Evolutionary conservation across 1,140 invertebrate species (phyloP).

Genomic region (Ceratina japonica): DNA sequence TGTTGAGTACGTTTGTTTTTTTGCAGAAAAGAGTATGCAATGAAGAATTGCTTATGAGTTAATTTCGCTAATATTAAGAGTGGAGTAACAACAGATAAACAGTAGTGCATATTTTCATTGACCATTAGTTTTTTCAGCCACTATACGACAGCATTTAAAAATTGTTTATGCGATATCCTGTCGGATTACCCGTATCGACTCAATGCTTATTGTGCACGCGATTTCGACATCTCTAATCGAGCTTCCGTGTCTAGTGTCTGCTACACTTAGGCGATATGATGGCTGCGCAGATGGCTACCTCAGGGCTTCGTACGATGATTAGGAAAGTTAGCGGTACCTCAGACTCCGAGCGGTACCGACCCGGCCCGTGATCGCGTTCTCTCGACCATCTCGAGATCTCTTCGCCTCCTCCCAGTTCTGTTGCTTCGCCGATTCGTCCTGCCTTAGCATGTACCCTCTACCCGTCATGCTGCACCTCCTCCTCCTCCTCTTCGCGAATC

Average conservation of each 20-base stretch:
- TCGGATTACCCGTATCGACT: neutral
- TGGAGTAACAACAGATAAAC: no score
- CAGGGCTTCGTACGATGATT: slow-evolving; percentile 68
- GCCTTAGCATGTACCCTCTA: neutral
- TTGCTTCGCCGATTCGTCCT: slow-evolving; percentile 2
- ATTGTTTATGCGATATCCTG: no score
- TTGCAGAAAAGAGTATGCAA: no score
- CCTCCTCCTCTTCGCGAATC: neutral
- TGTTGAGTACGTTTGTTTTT: no score
- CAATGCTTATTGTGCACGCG: slow-evolving; percentile 57
- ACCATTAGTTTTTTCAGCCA: no score
- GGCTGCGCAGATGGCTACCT: slow-evolving; percentile 64
- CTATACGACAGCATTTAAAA: no score
- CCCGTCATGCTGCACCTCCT: neutral
- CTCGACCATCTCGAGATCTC: slow-evolving; percentile 55
- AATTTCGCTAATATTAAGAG: no score
- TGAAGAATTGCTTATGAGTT: no score
- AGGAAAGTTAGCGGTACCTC: slow-evolving; percentile 67
- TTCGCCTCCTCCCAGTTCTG: neutral
- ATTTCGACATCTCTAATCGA: slow-evolving; percentile 70
- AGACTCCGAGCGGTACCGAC: slow-evolving; percentile 55
- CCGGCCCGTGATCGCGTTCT: slow-evolving; percentile 50
- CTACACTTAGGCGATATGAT: slow-evolving; percentile 62
- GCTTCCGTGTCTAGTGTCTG: slow-evolving; percentile 62
- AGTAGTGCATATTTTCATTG: no score